A percentile compares a stretch with the other conserved stretches of the same genome.
Conservation (phyloP, 2,797 vertebrate genomes). For the Arctocebus calabarensis region DNA sequence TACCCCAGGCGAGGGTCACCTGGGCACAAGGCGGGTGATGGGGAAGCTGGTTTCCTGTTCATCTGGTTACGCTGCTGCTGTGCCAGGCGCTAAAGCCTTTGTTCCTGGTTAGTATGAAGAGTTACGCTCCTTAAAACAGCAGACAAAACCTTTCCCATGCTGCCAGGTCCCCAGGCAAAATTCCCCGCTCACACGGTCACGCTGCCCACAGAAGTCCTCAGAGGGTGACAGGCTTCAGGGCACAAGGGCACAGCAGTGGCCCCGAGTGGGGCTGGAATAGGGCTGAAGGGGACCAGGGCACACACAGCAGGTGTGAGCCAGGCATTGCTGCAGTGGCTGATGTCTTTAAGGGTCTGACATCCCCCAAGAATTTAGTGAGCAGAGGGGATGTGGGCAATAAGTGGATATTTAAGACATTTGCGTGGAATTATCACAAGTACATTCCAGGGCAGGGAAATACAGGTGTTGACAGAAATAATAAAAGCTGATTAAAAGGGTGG, state of each 20-base stretch:
- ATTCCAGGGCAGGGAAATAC: background rate
- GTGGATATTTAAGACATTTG: background rate
- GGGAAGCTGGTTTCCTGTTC: background rate
- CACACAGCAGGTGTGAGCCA: background rate
- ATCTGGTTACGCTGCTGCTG: background rate
- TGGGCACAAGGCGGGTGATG: background rate
- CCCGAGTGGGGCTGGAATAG: background rate
- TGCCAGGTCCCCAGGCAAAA: background rate
- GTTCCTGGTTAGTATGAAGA: background rate
- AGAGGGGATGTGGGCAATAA: background rate
- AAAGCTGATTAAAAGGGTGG: background rate
- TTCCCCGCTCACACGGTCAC: background rate
- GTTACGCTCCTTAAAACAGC: background rate
- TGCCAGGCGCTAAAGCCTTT: background rate
- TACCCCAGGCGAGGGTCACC: background rate
- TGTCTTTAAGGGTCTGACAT: background rate
- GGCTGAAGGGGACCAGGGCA: background rate
- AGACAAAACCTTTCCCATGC: background rate
- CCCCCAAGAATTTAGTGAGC: background rate
- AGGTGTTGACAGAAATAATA: background rate
- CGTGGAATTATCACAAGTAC: background rate
- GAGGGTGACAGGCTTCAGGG: background rate
- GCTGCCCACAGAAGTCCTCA: background rate
- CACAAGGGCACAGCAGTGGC: background rate
- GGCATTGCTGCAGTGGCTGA: background rate